Conservation (phyloP, 2,797 vertebrate genomes). For the Carcharodon carcharias region DNA sequence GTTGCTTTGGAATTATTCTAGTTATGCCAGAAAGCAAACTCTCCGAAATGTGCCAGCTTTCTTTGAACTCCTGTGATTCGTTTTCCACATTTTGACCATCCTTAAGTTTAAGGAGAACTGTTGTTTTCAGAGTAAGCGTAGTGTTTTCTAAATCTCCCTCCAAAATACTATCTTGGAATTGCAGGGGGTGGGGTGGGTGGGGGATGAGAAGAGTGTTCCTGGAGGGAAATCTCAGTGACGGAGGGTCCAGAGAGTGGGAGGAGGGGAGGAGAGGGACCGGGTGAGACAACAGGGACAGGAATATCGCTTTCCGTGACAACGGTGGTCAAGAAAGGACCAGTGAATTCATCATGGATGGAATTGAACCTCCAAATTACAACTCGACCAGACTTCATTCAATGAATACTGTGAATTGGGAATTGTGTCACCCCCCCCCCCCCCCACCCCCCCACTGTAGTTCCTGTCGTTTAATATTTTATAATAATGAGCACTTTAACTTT, state of each 20-base stretch:
- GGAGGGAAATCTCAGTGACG: neutral
- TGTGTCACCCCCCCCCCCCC: neutral
- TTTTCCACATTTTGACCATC: neutral
- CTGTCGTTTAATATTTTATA: neutral
- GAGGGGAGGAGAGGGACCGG: neutral
- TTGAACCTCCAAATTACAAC: neutral
- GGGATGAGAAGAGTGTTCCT: neutral
- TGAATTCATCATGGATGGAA: neutral
- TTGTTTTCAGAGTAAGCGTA: neutral
- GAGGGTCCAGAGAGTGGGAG: neutral
- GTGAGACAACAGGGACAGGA: neutral
- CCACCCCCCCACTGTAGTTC: too few species aligned
- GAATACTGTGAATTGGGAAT: neutral
- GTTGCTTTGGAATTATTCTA: neutral
- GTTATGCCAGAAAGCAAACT: too few species aligned
- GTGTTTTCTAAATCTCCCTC: neutral
- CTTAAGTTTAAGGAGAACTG: neutral
- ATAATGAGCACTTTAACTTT: slow-evolving; percentile 30
- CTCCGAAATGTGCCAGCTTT: neutral
- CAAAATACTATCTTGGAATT: neutral
- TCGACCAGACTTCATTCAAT: neutral
- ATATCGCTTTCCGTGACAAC: neutral
- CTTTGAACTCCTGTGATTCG: neutral
- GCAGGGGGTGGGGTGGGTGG: neutral
- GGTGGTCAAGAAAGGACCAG: neutral